phyloP scores from a whole-genome alignment of 2,888 invertebrate species.

The Sminthurinus aureus region DNA sequence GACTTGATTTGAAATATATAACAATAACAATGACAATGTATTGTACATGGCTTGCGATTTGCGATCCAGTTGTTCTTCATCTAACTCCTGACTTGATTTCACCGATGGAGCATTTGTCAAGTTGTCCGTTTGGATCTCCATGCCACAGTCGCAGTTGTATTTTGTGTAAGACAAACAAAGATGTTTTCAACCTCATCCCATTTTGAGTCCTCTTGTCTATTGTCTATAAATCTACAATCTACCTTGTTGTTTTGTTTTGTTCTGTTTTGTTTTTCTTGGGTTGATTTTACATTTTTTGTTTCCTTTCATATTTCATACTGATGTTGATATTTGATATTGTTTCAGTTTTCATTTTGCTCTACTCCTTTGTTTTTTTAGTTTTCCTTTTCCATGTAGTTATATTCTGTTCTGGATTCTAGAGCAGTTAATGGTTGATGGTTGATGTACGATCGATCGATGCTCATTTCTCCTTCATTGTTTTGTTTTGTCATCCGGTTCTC shows the following conservation, averaged over 20 bases:
- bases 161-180: slow-evolving; percentile 50
- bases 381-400: background rate
- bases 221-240: too few species aligned
- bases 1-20: background rate
- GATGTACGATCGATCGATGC: too few species aligned
- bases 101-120: slow-evolving; percentile 89
- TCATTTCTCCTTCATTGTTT: too few species aligned
- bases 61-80: slow-evolving; percentile 69
- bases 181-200: background rate
- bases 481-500: too few species aligned
- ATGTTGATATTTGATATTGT: too few species aligned
- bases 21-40: background rate
- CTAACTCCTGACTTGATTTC: slow-evolving; percentile 86
- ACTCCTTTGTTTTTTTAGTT: too few species aligned
- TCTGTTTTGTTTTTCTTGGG: background rate
- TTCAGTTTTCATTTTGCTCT: background rate
- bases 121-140: slow-evolving; percentile 67
- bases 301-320: background rate
- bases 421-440: background rate
- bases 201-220: background rate
- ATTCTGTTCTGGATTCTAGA: background rate
- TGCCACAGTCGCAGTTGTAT: slow-evolving; percentile 53
- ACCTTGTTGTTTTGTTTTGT: too few species aligned
- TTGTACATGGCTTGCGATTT: background rate
- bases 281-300: background rate